Evolutionary conservation across 2,888 invertebrate species (phyloP).

Genomic region (Pimpla rufipes): DNA sequence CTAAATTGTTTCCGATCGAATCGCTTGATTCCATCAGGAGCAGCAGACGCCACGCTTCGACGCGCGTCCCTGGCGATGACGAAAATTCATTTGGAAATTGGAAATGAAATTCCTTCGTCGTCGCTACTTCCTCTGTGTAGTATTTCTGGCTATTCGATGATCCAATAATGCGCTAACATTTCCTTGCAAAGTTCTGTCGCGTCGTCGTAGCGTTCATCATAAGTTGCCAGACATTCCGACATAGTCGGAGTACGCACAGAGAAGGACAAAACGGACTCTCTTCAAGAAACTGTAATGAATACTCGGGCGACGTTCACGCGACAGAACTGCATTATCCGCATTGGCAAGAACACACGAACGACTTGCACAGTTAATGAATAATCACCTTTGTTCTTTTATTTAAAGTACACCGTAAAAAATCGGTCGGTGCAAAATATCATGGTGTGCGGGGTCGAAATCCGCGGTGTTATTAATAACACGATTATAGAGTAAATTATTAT

Average conservation of each 20-base stretch:
- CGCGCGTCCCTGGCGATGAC: slow-evolving; percentile 21
- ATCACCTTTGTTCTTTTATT: neutral
- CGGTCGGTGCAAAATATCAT: too few relatives aligned
- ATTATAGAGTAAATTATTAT: too few relatives aligned
- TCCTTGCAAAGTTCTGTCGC: neutral
- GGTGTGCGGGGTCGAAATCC: too few relatives aligned
- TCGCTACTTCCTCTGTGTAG: slow-evolving; percentile 32
- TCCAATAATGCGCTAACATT: slow-evolving; percentile 18
- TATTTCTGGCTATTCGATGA: slow-evolving; percentile 13
- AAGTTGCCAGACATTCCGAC: neutral
- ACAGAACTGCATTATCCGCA: too few relatives aligned
- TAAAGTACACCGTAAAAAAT: too few relatives aligned
- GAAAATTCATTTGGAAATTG: slow-evolving; percentile 72
- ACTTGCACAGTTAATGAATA: too few relatives aligned
- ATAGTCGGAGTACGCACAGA: neutral
- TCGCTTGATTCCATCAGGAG: slow-evolving; percentile 70
- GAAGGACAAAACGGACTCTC: too few relatives aligned
- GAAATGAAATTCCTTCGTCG: slow-evolving; percentile 66
- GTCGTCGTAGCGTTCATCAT: neutral
- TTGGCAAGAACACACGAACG: too few relatives aligned
- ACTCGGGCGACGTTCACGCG: too few relatives aligned
- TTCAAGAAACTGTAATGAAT: too few relatives aligned
- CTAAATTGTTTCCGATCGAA: slow-evolving; percentile 75
- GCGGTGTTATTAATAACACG: too few relatives aligned
- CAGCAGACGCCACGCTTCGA: slow-evolving; percentile 25